These are phyloP conservation scores for Prietella phreatophila DNA, from an alignment of 2,113 vertebrate genomes.

Conservation along the genomic window DNA sequence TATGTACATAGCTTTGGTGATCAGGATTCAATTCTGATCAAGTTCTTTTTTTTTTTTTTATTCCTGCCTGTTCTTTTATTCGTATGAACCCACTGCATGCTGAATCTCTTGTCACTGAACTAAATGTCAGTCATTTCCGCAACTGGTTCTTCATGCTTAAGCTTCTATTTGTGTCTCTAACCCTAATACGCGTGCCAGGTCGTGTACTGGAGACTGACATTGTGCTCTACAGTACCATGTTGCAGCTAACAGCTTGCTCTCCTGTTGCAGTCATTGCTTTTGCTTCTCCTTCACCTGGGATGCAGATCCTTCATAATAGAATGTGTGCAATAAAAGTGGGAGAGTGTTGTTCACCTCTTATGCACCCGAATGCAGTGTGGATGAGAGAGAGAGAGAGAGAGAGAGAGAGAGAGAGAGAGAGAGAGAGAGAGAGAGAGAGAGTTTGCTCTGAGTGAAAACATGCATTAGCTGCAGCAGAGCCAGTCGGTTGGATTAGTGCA, in stretches of 20 bases:
- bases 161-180: neutral
- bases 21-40: too few species aligned
- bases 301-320: neutral
- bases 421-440: neutral
- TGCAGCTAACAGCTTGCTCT: neutral
- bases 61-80: too few species aligned
- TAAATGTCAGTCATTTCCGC: neutral
- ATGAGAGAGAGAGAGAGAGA: neutral
- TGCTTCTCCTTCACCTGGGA: neutral
- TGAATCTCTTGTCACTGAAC: neutral
- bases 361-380: too few species aligned
- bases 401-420: neutral
- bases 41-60: too few species aligned
- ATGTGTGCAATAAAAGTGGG: neutral
- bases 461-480: conserved; percentile 17
- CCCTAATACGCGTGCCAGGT: neutral
- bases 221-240: too few species aligned
- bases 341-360: neutral
- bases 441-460: neutral
- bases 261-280: neutral
- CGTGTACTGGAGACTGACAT: neutral
- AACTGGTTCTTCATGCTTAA: neutral
- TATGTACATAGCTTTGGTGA: neutral
- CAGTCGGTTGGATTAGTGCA: conserved; percentile 4
- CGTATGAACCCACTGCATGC: neutral